Conservation (phyloP, 2,888 invertebrate species). For the Teleogryllus oceanicus region DNA sequence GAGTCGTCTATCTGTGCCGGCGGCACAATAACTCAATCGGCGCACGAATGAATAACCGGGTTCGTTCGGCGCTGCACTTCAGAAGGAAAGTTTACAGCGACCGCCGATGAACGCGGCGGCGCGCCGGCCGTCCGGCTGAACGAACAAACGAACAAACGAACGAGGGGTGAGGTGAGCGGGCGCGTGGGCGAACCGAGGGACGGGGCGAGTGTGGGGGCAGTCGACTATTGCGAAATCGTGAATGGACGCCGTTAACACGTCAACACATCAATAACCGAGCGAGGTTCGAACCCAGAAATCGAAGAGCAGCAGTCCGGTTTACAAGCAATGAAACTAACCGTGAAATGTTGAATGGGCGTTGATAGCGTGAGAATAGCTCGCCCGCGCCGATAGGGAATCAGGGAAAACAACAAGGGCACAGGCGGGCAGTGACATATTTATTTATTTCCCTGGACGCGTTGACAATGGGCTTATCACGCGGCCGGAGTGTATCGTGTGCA, state of each 20-base stretch:
- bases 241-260: conserved; percentile 10
- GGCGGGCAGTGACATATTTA: not conserved
- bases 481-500: not conserved
- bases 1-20: not conserved
- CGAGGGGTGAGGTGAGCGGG: not conserved
- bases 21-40: conserved; percentile 3
- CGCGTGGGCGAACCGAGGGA: not conserved
- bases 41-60: not conserved
- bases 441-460: conserved; percentile 1
- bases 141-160: too few relatives aligned
- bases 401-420: not conserved
- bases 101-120: not conserved
- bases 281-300: conserved; percentile 2
- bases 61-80: not conserved
- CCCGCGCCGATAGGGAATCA: not conserved
- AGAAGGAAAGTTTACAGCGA: not conserved
- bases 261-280: conserved; percentile 11
- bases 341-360: conserved; percentile 11
- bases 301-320: conserved; percentile 3
- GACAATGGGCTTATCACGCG: not conserved
- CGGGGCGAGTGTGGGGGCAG: not conserved
- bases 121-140: not conserved
- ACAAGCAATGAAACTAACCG: conserved; percentile 18
- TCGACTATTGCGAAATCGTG: not conserved
- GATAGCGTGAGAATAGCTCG: conserved; percentile 4